Evolutionary conservation across 2,113 vertebrate genomes (phyloP).

Genomic region (Rhadina sibilatrix): DNA sequence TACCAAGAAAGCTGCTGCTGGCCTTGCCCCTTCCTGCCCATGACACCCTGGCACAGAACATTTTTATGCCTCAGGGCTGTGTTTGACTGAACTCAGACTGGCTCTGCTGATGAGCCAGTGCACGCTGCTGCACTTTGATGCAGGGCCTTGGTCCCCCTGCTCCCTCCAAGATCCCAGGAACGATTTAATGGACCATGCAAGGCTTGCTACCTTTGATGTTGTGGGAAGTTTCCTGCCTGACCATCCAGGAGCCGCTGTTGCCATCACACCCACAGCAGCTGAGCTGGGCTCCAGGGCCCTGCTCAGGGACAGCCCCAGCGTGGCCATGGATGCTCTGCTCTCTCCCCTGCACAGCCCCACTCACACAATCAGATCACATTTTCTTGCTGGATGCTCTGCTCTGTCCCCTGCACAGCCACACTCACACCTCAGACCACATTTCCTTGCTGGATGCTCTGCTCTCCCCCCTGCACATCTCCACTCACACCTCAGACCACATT

Average conservation of each 20-base stretch:
- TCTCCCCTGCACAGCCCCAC: background rate
- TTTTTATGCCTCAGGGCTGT: background rate
- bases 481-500: no score
- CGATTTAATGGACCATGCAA: background rate
- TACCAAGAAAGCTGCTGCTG: background rate
- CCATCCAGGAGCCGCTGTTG: background rate
- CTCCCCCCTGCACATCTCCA: no score
- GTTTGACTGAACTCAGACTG: background rate
- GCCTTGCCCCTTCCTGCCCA: background rate
- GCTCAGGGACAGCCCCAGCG: fast-evolving
- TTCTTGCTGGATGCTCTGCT: no score
- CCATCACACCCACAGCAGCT: no score
- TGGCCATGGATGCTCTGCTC: background rate
- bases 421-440: no score
- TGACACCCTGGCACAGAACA: background rate
- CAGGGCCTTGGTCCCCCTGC: background rate
- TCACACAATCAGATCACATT: no score
- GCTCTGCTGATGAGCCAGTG: background rate
- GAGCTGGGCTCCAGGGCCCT: background rate
- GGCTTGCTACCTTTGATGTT: background rate
- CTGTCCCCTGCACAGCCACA: no score
- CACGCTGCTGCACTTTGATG: fast-evolving
- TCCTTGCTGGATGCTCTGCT: no score
- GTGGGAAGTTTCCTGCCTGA: background rate
- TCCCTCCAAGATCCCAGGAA: background rate